Percentiles rank a stretch among this genome's conserved stretches.
Conservation (phyloP, 2,113 vertebrate species). For the Centropus bengalensis region DNA sequence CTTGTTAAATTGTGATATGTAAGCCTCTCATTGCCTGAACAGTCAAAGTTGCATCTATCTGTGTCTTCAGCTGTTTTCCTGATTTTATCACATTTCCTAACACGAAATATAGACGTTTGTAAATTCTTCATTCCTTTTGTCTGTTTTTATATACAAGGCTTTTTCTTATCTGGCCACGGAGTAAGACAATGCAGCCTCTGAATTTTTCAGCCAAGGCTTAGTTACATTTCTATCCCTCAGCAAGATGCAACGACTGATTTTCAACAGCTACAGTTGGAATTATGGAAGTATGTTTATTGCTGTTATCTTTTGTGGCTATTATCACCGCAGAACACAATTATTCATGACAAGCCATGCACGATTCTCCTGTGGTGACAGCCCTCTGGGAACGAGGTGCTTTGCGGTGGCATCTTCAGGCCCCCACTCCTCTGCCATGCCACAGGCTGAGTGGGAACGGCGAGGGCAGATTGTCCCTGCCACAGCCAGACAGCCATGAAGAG, state of each 20-base stretch:
- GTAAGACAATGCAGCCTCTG: not conserved
- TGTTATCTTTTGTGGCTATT: not conserved
- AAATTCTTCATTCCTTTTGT: slow-evolving; percentile 79
- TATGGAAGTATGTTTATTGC: not conserved
- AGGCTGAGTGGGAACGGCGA: not conserved
- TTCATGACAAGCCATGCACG: not conserved
- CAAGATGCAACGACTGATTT: not conserved
- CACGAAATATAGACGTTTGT: slow-evolving; percentile 86
- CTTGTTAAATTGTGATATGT: slow-evolving; percentile 76
- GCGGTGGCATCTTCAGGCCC: not conserved
- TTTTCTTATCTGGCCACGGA: slow-evolving; percentile 31
- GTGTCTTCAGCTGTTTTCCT: slow-evolving; percentile 80
- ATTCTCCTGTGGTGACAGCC: not conserved
- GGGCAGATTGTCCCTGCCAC: not conserved
- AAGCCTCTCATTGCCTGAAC: slow-evolving; percentile 76
- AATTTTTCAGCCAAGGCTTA: slow-evolving; percentile 1
- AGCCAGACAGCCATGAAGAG: not conserved
- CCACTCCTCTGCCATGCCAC: not conserved
- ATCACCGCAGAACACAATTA: not conserved
- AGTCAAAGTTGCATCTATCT: slow-evolving; percentile 76
- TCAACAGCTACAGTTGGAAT: not conserved
- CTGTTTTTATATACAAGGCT: slow-evolving; percentile 61
- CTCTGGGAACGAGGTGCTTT: not conserved
- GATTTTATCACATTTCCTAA: slow-evolving; percentile 79
- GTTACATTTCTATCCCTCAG: not conserved